These are phyloP conservation scores for Babylonia areolata DNA, from an alignment of 1,140 invertebrate genomes.

Conservation along the genomic window DNA sequence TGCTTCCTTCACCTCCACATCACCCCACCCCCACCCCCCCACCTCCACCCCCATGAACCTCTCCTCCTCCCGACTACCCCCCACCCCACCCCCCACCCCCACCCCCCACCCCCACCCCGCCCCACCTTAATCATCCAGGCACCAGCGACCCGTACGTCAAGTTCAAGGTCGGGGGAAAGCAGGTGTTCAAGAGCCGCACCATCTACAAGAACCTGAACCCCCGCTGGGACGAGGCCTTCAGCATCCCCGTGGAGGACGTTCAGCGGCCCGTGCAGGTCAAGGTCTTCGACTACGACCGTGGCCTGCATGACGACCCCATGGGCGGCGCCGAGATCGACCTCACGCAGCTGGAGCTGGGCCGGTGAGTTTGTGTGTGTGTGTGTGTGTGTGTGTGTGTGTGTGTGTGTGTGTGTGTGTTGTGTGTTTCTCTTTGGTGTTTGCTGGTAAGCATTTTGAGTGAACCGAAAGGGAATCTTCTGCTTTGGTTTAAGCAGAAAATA, in stretches of 20 bases:
- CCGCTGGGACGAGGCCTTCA: conserved; percentile 77
- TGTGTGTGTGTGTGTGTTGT: neutral
- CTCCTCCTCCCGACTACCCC: no score
- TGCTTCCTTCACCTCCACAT: no score
- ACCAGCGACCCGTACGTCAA: conserved; percentile 79
- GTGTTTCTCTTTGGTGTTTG: no score
- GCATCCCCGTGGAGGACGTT: conserved; percentile 71
- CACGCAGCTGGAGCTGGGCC: conserved; percentile 88
- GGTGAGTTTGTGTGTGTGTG: conserved; percentile 74
- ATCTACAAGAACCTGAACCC: conserved; percentile 78
- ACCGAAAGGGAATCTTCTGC: no score
- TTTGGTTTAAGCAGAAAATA: no score
- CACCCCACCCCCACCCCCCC: no score
- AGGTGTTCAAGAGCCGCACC: conserved; percentile 75
- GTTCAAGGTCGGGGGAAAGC: conserved; percentile 75
- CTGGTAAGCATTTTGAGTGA: no score
- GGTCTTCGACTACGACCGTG: conserved; percentile 99
- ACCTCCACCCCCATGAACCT: no score
- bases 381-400: neutral
- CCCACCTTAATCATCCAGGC: no score
- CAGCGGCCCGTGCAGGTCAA: conserved; percentile 88
- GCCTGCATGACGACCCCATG: conserved; percentile 98
- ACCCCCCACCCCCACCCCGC: no score
- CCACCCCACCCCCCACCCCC: no score
- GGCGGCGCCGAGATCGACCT: conserved; percentile 91